A percentile compares a stretch with the other conserved stretches of the same genome.
Conservation (phyloP, 2,888 invertebrate genomes). For the Acanthococcus lagerstroemiae region DNA sequence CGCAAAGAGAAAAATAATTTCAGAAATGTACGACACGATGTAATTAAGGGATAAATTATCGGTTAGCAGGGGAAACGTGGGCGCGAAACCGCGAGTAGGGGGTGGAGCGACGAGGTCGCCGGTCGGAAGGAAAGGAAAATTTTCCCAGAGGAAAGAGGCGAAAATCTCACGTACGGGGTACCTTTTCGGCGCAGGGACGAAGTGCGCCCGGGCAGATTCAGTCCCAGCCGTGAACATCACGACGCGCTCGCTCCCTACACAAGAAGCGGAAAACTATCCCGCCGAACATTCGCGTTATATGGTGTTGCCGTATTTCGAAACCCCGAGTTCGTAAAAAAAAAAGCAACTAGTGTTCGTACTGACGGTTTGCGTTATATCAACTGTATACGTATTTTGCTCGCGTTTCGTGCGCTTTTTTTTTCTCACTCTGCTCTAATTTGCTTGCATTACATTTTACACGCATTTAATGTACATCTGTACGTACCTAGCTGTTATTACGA, state of each 20-base stretch:
- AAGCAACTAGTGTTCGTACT: constrained; percentile 30
- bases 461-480: too few relatives aligned
- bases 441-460: neutral
- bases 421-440: neutral
- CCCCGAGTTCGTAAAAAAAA: constrained; percentile 17
- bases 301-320: constrained; percentile 8
- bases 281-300: constrained; percentile 14
- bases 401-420: neutral
- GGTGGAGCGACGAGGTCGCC: neutral
- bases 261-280: constrained; percentile 24
- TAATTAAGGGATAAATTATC: constrained; percentile 30
- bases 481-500: too few relatives aligned
- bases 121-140: neutral
- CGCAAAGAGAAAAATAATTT: constrained; percentile 27
- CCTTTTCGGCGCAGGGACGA: neutral
- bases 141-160: constrained; percentile 21
- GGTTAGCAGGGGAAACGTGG: constrained; percentile 20
- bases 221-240: constrained; percentile 22
- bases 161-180: constrained; percentile 12
- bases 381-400: neutral
- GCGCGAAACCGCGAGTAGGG: constrained; percentile 11
- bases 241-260: constrained; percentile 13
- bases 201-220: constrained; percentile 23
- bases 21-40: constrained; percentile 28
- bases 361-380: constrained; percentile 14